A percentile compares a stretch with the other conserved stretches of the same genome.
Conservation (phyloP, 2,113 vertebrate genomes). For the Gambusia holbrooki region DNA sequence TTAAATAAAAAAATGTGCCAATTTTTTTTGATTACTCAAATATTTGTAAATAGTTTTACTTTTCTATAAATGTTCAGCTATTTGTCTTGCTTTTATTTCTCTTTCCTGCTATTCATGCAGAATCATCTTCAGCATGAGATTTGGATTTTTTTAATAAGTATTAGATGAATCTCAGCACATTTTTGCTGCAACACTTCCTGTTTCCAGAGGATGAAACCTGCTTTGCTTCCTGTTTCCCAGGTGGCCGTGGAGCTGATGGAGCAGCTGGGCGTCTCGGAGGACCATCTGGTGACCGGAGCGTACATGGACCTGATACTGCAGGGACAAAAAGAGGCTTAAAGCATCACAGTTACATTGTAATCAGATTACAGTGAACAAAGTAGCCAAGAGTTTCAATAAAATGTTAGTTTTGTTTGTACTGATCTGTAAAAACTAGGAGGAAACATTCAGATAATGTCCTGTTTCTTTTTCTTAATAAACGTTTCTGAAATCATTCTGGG, state of each 20-base stretch:
- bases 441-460: too few species aligned
- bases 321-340: conserved; percentile 32
- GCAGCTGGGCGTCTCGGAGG: conserved; percentile 73
- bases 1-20: too few species aligned
- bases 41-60: too few species aligned
- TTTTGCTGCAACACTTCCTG: background rate
- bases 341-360: conserved; percentile 7
- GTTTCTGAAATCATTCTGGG: too few species aligned
- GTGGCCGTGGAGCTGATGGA: conserved; percentile 80
- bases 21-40: too few species aligned
- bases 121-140: too few species aligned
- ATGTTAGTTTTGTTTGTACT: background rate
- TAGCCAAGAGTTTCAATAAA: background rate
- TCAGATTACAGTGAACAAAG: conserved; percentile 1
- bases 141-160: too few species aligned
- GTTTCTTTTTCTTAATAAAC: background rate
- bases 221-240: background rate
- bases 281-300: conserved; percentile 81
- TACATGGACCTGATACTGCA: conserved; percentile 84
- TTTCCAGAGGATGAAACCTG: background rate
- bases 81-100: too few species aligned
- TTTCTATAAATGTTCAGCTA: too few species aligned
- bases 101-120: too few species aligned
- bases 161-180: background rate
- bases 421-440: background rate